Percentiles rank a stretch among this genome's conserved stretches.
Evolutionary conservation across 2,797 vertebrate genomes (phyloP).

Genomic region (Galagoides demidoff): DNA sequence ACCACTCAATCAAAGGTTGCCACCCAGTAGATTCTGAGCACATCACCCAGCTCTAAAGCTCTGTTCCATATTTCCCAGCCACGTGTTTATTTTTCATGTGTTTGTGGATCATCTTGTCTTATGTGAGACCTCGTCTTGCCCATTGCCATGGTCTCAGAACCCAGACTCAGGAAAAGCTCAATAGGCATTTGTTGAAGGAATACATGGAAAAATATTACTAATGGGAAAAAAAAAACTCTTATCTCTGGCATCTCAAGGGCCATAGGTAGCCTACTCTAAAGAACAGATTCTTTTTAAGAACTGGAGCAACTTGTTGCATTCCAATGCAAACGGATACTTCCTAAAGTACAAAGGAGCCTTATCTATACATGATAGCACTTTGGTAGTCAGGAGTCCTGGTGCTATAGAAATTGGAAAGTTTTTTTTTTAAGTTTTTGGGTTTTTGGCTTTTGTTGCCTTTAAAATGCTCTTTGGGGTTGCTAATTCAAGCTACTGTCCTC

Average conservation of each 20-base stretch:
- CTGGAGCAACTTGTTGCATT: conserved; percentile 36
- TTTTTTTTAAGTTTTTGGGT: not conserved
- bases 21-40: not conserved
- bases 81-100: not conserved
- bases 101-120: not conserved
- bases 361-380: conserved; percentile 27
- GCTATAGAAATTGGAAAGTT: conserved; percentile 36
- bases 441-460: conserved; percentile 36
- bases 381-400: not conserved
- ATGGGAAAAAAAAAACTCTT: conserved; percentile 1
- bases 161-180: not conserved
- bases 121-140: not conserved
- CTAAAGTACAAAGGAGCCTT: conserved; percentile 72
- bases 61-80: not conserved
- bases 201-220: conserved; percentile 16
- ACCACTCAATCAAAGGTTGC: not conserved
- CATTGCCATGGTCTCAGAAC: not conserved
- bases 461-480: not conserved
- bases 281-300: conserved; percentile 57
- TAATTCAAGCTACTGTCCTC: not conserved
- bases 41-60: not conserved
- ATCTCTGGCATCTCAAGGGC: conserved; percentile 35
- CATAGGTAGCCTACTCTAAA: conserved; percentile 42
- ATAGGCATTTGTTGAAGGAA: conserved; percentile 27
- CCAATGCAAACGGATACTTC: conserved; percentile 55